Evolutionary conservation across 2,888 invertebrate species (phyloP).

Genomic region (Erebia palarica): DNA sequence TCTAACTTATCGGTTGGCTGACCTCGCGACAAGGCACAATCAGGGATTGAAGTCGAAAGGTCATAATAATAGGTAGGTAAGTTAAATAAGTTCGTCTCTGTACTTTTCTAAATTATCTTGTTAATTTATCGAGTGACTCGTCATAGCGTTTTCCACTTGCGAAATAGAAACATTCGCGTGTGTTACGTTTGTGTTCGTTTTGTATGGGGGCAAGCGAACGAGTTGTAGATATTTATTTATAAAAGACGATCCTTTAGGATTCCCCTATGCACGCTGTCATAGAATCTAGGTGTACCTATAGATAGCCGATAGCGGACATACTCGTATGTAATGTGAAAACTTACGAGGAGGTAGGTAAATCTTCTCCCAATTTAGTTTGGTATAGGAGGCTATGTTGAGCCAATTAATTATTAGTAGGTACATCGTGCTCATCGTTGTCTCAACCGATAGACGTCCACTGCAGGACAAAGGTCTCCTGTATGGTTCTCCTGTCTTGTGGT

Average conservation of each 20-base stretch:
- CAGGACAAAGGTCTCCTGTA: too few species aligned
- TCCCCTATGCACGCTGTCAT: neutral
- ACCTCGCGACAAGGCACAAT: slow-evolving; percentile 28
- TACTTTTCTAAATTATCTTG: slow-evolving; percentile 17
- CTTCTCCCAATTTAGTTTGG: too few species aligned
- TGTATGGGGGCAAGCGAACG: slow-evolving; percentile 1
- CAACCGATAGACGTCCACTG: too few species aligned
- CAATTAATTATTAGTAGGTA: too few species aligned
- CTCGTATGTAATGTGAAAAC: neutral
- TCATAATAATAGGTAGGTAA: slow-evolving; percentile 11
- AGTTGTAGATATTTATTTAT: slow-evolving; percentile 6
- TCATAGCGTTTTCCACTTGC: slow-evolving; percentile 9
- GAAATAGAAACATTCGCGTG: slow-evolving; percentile 7
- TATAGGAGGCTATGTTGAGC: too few species aligned
- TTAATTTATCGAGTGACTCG: slow-evolving; percentile 11
- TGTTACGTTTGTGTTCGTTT: slow-evolving; percentile 9
- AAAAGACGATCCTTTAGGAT: neutral
- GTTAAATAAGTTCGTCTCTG: slow-evolving; percentile 14
- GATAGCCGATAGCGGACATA: too few species aligned
- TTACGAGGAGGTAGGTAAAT: neutral
- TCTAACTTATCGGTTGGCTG: slow-evolving; percentile 26
- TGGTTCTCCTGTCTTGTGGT: too few species aligned
- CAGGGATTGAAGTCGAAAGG: slow-evolving; percentile 23
- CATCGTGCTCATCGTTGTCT: too few species aligned
- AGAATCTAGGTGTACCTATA: neutral